These are phyloP conservation scores for Sebastes taczanowskii DNA, from an alignment of 2,797 vertebrate genomes.

Conservation along the genomic window DNA sequence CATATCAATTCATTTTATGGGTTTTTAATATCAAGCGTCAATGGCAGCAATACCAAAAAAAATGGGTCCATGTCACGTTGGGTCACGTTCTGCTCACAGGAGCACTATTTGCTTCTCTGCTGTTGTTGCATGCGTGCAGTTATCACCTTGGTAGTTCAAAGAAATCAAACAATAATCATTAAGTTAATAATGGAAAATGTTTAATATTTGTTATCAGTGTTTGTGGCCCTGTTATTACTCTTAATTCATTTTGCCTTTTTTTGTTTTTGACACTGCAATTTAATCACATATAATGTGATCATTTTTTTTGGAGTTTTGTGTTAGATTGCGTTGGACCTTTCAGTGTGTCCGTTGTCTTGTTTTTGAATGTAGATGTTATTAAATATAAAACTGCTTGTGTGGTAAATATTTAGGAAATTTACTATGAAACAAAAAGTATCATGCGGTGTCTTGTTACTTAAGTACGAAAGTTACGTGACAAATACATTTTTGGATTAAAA, in stretches of 20 bases:
- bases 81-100: not conserved
- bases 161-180: not conserved
- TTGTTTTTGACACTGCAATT: fast-evolving
- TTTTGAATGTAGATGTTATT: not conserved
- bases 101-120: not conserved
- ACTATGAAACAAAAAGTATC: not conserved
- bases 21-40: not conserved
- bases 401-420: not conserved
- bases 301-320: not conserved
- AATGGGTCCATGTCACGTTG: not conserved
- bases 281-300: too few species aligned
- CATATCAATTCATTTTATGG: not conserved
- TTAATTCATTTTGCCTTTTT: not conserved
- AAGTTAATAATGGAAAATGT: not conserved
- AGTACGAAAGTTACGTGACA: too few species aligned
- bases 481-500: not conserved
- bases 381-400: not conserved
- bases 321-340: not conserved
- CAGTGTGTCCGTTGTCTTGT: not conserved
- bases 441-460: too few species aligned
- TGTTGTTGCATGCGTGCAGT: not conserved
- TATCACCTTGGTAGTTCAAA: not conserved
- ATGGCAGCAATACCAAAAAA: not conserved
- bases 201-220: not conserved
- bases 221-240: not conserved